phyloP scores from a whole-genome alignment of 2,888 invertebrate genomes.

The Nesidiocoris tenuis region DNA sequence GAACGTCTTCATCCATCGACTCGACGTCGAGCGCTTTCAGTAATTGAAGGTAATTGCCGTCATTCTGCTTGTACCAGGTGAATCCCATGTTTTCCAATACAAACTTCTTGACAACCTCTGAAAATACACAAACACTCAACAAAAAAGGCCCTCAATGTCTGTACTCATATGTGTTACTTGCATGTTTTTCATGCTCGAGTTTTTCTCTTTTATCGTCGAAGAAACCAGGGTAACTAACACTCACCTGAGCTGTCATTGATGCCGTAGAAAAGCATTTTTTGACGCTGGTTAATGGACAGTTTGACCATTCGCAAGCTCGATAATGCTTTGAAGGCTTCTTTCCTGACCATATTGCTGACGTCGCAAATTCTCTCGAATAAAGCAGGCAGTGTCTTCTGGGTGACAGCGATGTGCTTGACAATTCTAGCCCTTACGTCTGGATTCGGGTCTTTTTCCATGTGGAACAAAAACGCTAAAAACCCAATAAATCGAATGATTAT shows the following conservation, averaged over 20 bases:
- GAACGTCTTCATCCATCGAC: constrained; percentile 59
- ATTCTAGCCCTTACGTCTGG: constrained; percentile 70
- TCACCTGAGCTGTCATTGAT: constrained; percentile 60
- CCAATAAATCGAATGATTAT: too few relatives aligned
- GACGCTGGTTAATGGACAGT: constrained; percentile 65
- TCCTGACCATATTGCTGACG: constrained; percentile 73
- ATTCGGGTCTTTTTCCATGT: constrained; percentile 72
- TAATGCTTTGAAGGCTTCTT: constrained; percentile 59
- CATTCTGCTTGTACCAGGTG: constrained; percentile 72
- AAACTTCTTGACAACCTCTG: constrained; percentile 53
- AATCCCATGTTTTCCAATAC: constrained; percentile 63
- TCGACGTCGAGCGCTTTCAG: constrained; percentile 74
- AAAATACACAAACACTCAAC: too few relatives aligned
- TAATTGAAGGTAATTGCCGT: constrained; percentile 70
- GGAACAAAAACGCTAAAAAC: constrained; percentile 64
- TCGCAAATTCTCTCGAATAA: constrained; percentile 74
- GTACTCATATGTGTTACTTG: too few relatives aligned
- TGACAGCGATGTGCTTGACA: constrained; percentile 71
- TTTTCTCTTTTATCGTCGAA: too few relatives aligned
- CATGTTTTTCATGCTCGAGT: too few relatives aligned
- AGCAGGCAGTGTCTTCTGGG: constrained; percentile 66
- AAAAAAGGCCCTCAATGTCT: too few relatives aligned
- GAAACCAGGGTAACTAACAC: too few relatives aligned
- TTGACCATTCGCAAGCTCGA: constrained; percentile 60
- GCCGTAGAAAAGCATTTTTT: constrained; percentile 63